Conservation (phyloP, 1,140 invertebrate genomes). For the Anastatus disparis region DNA sequence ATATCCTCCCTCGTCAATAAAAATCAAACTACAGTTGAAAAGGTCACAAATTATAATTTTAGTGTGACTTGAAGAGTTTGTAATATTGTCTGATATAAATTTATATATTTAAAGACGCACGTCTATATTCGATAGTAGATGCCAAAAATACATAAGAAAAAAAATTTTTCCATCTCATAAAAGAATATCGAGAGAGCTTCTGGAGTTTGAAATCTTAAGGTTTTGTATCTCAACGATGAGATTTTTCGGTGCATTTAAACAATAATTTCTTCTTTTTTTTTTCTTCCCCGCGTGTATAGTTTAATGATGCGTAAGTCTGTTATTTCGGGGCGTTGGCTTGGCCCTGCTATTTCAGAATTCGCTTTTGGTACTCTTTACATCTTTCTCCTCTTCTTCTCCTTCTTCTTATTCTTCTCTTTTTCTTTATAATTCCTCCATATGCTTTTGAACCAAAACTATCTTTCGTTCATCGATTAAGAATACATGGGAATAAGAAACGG, state of each 20-base stretch:
- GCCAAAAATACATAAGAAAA: constrained; percentile 24
- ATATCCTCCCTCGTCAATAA: no score
- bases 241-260: constrained; percentile 33
- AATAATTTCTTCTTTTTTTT: constrained; percentile 35
- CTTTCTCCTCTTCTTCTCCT: not conserved
- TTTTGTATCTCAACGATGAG: constrained; percentile 9
- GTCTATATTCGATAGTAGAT: not conserved
- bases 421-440: not conserved
- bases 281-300: not conserved
- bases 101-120: constrained; percentile 19
- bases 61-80: no score
- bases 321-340: constrained; percentile 51
- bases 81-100: not conserved
- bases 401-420: no score
- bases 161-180: constrained; percentile 12
- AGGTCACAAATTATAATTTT: no score
- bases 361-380: constrained; percentile 38
- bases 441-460: not conserved
- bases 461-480: not conserved
- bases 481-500: no score
- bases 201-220: no score
- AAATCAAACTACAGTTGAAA: no score
- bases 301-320: constrained; percentile 42
- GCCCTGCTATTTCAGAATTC: constrained; percentile 50
- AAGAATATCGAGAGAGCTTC: no score